Evolutionary conservation across 2,797 vertebrate species (phyloP), one percentile per base, ranked within the genome.

Genomic region (Helarctos malayanus): DNA sequence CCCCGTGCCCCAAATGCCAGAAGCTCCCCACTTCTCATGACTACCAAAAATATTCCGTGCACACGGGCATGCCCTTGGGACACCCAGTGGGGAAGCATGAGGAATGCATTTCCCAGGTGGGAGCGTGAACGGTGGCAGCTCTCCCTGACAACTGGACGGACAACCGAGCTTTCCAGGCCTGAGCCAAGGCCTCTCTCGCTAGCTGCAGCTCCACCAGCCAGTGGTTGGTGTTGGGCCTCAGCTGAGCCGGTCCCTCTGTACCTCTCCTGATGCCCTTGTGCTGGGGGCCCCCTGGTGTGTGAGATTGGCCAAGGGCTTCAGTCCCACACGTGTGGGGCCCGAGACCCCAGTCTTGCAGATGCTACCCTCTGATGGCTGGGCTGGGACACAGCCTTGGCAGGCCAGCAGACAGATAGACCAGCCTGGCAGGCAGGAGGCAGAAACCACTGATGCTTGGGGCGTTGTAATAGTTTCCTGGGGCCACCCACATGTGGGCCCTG

Each of bases 291-390:
- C 1, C 0, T 0, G 45, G 41, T 8, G 9, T 7, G 25, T 32
- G 47, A 57, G 49, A 54, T 32, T 27, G 1, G n/a, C 47, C 2
- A 3, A 71, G 56, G 23, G 47, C 35, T 25, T 10, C 2, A 0
- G 54, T 56, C 38, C 19, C 18, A 2, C 0, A 0, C 13, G 82
- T 14, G 10, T 0, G 16, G 27, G 23, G 27, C 52, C 41, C 1
- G 5, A 7, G 45, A 14, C 27, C 27, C 38, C 38, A 10, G n/a
- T 14, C 47, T 75, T 7, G 1, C 21, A 23, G 68, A 29, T 45
- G 81, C 65, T 3, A 5, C 9, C 25, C 9, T 0, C 35, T 7
- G 13, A 4, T 56, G 71, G 38, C 13, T 8, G 76, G 76, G 29
- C 75, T 68, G 75, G 65, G 32, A 38, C 59, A 78, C 35, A 52